These are phyloP conservation scores for Ophioninae sp. DNA, from an alignment of 2,888 invertebrate genomes.

Conservation along the genomic window DNA sequence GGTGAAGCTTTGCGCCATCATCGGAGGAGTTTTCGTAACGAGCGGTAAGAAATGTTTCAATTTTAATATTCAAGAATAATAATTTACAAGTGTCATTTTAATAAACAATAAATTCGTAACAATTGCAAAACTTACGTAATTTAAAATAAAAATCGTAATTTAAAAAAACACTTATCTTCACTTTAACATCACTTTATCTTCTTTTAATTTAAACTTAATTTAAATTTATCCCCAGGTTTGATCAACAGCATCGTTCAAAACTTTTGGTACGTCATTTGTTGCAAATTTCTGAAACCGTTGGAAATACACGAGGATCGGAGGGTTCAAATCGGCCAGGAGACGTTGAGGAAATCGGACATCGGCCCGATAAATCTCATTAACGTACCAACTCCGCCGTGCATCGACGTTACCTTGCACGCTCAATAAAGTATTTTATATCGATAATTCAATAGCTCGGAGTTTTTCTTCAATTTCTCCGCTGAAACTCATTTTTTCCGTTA, in stretches of 20 bases:
- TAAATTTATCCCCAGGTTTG: constrained; percentile 67
- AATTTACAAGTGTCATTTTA: no score
- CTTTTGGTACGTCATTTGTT: constrained; percentile 73
- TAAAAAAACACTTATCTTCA: no score
- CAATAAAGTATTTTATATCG: constrained; percentile 60
- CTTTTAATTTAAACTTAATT: constrained; percentile 7
- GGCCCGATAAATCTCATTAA: constrained; percentile 69
- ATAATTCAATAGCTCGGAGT: background rate
- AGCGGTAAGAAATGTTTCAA: constrained; percentile 83
- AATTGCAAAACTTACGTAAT: no score
- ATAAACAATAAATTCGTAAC: no score
- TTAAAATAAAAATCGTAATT: no score
- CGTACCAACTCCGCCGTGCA: constrained; percentile 66
- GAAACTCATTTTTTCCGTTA: background rate
- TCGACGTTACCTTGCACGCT: constrained; percentile 69
- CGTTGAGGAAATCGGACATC: constrained; percentile 23
- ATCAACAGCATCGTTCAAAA: constrained; percentile 74
- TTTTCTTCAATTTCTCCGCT: background rate
- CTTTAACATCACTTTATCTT: no score
- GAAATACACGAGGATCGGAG: constrained; percentile 60
- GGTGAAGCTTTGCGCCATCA: constrained; percentile 93
- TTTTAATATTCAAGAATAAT: constrained; percentile 68
- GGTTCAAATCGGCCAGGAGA: constrained; percentile 17
- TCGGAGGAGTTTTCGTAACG: constrained; percentile 96
- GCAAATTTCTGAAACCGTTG: constrained; percentile 67